A percentile compares a stretch with the other conserved stretches of the same genome.
Evolutionary conservation across 2,113 vertebrate species (phyloP).

Genomic region (Corythaeola cristata): DNA sequence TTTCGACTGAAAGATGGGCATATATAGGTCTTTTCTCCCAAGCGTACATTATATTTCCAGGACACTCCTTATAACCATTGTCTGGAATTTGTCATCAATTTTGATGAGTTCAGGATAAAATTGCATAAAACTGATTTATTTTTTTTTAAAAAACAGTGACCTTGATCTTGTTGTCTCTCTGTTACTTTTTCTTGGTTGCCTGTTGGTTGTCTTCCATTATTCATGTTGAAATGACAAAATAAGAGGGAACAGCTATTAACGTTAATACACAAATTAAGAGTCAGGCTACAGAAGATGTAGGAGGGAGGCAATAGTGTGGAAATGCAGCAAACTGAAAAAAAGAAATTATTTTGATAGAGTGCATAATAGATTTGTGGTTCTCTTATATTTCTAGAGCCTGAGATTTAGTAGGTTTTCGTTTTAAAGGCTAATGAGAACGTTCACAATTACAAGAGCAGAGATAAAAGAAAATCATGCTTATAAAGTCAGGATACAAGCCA

Average conservation of each 20-base stretch:
- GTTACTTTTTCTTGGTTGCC: not conserved
- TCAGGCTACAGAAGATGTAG: not conserved
- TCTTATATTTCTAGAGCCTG: not conserved
- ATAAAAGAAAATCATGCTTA: not conserved
- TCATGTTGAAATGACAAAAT: not conserved
- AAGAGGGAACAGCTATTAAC: not conserved
- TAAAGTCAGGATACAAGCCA: not conserved
- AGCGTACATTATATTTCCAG: not conserved
- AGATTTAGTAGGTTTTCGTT: not conserved
- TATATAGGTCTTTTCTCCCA: not conserved
- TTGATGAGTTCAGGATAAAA: not conserved
- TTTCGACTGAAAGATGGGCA: not conserved
- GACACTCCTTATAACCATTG: not conserved
- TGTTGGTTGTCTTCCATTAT: not conserved
- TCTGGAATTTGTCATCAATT: not conserved
- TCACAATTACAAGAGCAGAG: not conserved
- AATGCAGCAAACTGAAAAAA: not conserved
- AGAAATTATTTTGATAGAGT: not conserved
- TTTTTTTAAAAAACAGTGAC: not conserved
- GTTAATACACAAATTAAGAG: not conserved
- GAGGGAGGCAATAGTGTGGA: not conserved
- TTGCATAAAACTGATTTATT: not conserved
- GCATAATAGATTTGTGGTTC: not conserved
- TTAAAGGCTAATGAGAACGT: not conserved
- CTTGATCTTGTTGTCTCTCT: not conserved